phyloP scores from a whole-genome alignment of 1,140 invertebrate genomes.

The Drosophila kurseongensis region DNA sequence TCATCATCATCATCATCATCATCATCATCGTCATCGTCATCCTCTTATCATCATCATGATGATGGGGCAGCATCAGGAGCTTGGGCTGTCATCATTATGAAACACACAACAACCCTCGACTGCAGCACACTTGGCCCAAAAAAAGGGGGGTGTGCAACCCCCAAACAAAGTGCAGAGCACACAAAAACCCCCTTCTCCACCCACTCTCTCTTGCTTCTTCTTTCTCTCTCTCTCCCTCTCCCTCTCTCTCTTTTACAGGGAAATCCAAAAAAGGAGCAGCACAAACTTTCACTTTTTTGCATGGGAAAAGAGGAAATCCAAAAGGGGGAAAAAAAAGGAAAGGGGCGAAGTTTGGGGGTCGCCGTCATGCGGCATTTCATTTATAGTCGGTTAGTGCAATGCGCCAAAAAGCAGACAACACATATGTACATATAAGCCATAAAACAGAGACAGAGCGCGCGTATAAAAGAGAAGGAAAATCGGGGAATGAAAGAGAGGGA shows the following conservation, averaged over 20 bases:
- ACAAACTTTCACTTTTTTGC: slow-evolving; percentile 82
- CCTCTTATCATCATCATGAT: slow-evolving; percentile 23
- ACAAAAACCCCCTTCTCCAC: slow-evolving; percentile 28
- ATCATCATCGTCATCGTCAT: slow-evolving; percentile 19
- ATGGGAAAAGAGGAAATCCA: slow-evolving; percentile 27
- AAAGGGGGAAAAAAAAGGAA: slow-evolving; percentile 1
- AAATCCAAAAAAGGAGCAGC: slow-evolving; percentile 57
- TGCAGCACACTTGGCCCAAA: slow-evolving; percentile 56
- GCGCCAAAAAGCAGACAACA: slow-evolving; percentile 74
- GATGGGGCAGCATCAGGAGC: slow-evolving; percentile 62
- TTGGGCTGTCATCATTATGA: slow-evolving; percentile 75
- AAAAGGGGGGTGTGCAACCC: slow-evolving; percentile 34
- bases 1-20: slow-evolving; percentile 29
- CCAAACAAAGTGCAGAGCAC: slow-evolving; percentile 64
- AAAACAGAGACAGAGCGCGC: slow-evolving; percentile 27
- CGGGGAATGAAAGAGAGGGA: background rate
- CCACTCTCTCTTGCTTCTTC: slow-evolving; percentile 1
- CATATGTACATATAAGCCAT: slow-evolving; percentile 46
- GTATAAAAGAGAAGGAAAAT: slow-evolving; percentile 5
- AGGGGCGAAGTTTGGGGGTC: slow-evolving; percentile 15
- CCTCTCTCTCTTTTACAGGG: background rate
- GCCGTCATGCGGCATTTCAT: slow-evolving; percentile 76
- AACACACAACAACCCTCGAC: slow-evolving; percentile 72
- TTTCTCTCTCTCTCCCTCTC: background rate
- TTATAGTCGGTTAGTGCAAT: slow-evolving; percentile 71